Conservation (phyloP, 2,113 vertebrate species). For the Panthera uncia region DNA sequence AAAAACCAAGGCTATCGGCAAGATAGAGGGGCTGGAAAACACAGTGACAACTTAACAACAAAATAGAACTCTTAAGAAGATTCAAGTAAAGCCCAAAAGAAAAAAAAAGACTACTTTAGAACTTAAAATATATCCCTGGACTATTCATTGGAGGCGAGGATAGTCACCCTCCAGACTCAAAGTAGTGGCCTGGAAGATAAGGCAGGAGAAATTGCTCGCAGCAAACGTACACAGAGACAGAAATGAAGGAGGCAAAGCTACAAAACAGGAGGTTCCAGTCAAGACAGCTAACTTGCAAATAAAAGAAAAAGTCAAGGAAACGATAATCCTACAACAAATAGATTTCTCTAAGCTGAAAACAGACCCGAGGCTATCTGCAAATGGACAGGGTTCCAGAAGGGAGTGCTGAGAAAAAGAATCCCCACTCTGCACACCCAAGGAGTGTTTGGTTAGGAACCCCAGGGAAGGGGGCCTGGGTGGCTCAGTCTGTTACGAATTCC, state of each 20-base stretch:
- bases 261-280: neutral
- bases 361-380: neutral
- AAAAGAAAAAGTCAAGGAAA: neutral
- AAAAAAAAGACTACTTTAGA: neutral
- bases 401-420: neutral
- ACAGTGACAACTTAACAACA: neutral
- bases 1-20: neutral
- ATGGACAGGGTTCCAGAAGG: neutral
- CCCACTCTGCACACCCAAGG: accelerated
- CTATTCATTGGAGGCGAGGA: neutral
- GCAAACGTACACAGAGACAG: neutral
- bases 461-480: neutral
- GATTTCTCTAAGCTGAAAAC: neutral
- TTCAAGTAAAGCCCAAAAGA: neutral
- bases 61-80: neutral
- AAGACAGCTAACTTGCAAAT: neutral
- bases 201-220: neutral
- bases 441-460: neutral
- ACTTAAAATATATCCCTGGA: neutral
- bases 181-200: neutral
- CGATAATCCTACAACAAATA: neutral
- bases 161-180: neutral
- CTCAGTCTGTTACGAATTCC: too few relatives aligned
- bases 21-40: neutral
- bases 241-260: neutral